phyloP scores from a whole-genome alignment of 2,888 invertebrate genomes.

The Heliconius ethilla region DNA sequence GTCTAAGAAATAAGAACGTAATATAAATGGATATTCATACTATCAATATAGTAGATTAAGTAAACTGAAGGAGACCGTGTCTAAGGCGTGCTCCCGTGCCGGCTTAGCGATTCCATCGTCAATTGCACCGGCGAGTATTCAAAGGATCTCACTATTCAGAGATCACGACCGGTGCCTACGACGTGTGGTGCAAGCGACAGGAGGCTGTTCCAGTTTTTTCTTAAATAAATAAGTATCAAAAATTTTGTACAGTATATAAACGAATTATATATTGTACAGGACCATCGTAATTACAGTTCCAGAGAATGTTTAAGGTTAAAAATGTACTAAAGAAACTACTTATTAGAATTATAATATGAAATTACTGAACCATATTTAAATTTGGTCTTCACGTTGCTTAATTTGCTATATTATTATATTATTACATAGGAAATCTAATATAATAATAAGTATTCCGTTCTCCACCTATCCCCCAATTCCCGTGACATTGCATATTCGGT shows the following conservation, averaged over 20 bases:
- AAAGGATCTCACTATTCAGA: constrained; percentile 74
- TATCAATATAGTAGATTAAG: constrained; percentile 52
- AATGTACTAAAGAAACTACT: too few relatives aligned
- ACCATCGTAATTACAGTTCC: too few relatives aligned
- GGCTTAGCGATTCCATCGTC: constrained; percentile 71
- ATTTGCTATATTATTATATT: too few relatives aligned
- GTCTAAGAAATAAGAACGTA: neutral
- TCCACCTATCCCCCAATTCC: neutral
- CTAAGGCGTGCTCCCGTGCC: constrained; percentile 63
- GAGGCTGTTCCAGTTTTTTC: constrained; percentile 17
- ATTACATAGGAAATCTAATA: neutral
- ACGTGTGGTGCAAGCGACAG: constrained; percentile 46
- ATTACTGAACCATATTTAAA: too few relatives aligned
- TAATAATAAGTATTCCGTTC: neutral
- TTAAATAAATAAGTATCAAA: too few relatives aligned
- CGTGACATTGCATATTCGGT: neutral
- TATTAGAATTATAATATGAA: too few relatives aligned
- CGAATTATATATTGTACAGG: too few relatives aligned
- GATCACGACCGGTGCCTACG: constrained; percentile 65
- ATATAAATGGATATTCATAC: constrained; percentile 26
- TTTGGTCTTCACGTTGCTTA: too few relatives aligned
- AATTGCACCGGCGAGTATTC: constrained; percentile 77
- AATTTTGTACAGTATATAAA: too few relatives aligned
- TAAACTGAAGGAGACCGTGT: constrained; percentile 59
- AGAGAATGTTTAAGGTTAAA: too few relatives aligned